A percentile compares a stretch with the other conserved stretches of the same genome.
Conservation (phyloP, 2,797 vertebrate genomes). For the Octomys mimax region DNA sequence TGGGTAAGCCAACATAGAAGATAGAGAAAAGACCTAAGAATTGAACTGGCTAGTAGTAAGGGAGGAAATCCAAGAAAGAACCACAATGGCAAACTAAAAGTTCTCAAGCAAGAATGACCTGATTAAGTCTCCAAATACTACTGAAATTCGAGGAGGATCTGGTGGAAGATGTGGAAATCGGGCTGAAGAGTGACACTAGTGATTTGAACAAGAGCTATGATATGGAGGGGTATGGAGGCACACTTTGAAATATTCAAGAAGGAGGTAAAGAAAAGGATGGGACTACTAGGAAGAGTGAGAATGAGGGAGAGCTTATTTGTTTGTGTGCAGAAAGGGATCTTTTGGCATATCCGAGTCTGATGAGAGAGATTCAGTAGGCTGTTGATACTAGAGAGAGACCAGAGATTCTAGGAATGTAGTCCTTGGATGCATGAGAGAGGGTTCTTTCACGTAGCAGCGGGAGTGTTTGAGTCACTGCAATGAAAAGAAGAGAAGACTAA, state of each 20-base stretch:
- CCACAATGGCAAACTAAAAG: neutral
- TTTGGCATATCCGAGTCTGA: neutral
- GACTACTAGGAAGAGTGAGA: neutral
- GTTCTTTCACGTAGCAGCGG: neutral
- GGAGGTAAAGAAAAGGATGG: neutral
- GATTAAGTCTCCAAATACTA: neutral
- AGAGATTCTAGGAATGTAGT: neutral
- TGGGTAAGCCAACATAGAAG: neutral
- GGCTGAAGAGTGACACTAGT: neutral
- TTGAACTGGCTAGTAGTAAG: neutral
- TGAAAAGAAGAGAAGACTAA: neutral
- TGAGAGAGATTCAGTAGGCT: neutral
- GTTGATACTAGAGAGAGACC: neutral
- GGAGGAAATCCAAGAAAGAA: neutral
- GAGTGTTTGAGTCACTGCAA: neutral
- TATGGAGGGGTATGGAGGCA: neutral
- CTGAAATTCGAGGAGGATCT: neutral
- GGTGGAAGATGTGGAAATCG: neutral
- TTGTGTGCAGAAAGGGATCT: neutral
- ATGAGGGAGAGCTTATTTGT: neutral
- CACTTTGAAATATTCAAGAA: neutral
- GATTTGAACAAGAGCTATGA: constrained; percentile 8
- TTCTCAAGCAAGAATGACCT: neutral
- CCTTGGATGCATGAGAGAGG: neutral
- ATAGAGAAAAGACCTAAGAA: neutral